A percentile compares a stretch with the other conserved stretches of the same genome.
These are phyloP conservation scores for Cybosia mesomella DNA, from an alignment of 2,888 invertebrate genomes.

Conservation along the genomic window DNA sequence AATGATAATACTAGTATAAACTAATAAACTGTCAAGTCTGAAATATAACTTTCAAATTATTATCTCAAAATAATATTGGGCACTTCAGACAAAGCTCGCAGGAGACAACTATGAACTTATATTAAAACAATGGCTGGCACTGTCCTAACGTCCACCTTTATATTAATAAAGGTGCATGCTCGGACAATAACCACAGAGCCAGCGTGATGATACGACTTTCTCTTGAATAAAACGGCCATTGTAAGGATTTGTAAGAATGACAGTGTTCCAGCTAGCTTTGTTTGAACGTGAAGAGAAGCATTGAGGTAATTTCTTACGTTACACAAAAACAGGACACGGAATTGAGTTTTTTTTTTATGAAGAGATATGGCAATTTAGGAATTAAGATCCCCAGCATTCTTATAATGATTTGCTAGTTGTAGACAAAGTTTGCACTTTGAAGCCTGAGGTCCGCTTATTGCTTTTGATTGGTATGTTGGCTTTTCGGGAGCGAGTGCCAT, in stretches of 20 bases:
- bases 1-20: too few species aligned
- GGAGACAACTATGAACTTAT: constrained; percentile 4
- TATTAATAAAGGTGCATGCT: constrained; percentile 2
- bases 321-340: background rate
- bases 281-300: background rate
- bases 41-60: background rate
- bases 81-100: background rate
- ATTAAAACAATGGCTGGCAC: constrained; percentile 9
- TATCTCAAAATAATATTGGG: background rate
- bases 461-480: too few species aligned
- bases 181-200: constrained; percentile 13
- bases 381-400: too few species aligned
- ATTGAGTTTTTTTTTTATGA: background rate
- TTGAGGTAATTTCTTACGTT: background rate
- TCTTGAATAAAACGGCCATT: constrained; percentile 17
- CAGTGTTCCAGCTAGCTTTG: constrained; percentile 1
- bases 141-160: constrained; percentile 9
- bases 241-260: constrained; percentile 11
- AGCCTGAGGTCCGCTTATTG: too few species aligned
- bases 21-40: too few species aligned
- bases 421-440: too few species aligned
- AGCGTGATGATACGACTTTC: constrained; percentile 7
- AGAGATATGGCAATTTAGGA: too few species aligned
- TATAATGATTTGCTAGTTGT: too few species aligned
- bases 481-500: too few species aligned